Conservation (phyloP, 53 echinoderm and acorn worm species). For the Holothuria leucospilota region DNA sequence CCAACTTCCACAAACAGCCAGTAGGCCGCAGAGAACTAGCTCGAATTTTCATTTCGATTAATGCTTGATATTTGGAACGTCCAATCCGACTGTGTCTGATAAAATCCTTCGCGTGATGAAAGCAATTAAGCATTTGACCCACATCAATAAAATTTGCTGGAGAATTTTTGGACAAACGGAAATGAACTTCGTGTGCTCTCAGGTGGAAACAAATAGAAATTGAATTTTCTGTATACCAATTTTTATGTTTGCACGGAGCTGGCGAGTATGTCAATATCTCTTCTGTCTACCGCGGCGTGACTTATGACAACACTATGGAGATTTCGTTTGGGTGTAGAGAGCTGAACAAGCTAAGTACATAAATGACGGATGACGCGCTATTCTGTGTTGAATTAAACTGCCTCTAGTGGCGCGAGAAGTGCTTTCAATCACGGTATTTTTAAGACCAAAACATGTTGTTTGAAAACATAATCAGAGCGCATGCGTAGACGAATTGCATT, state of each 20-base stretch:
- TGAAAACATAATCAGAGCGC: conserved; percentile 6
- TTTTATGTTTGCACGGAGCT: too few species aligned
- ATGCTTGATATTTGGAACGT: too few species aligned
- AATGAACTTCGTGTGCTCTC: conserved; percentile 30
- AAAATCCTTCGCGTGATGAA: too few species aligned
- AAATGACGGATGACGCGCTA: conserved; percentile 35
- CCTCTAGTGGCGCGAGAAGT: conserved; percentile 39
- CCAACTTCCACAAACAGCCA: too few species aligned
- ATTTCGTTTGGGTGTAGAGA: not conserved
- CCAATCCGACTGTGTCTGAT: too few species aligned
- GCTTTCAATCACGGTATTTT: conserved; percentile 22
- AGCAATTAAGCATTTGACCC: too few species aligned
- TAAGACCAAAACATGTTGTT: conserved; percentile 22
- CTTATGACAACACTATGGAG: conserved; percentile 28
- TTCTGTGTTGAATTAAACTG: not conserved
- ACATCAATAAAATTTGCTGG: too few species aligned
- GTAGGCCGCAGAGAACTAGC: too few species aligned
- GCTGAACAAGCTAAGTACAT: conserved; percentile 14
- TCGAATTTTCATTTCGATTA: too few species aligned
- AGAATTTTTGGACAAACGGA: conserved; percentile 6
- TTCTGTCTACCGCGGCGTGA: conserved; percentile 14
- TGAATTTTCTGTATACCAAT: conserved; percentile 17
- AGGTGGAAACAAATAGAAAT: conserved; percentile 38
- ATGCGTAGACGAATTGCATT: conserved; percentile 28
- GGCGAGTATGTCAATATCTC: too few species aligned